Percentiles rank a stretch among this genome's conserved stretches.
phyloP scores from a whole-genome alignment of 2,797 vertebrate species.

The Nyctibius grandis region DNA sequence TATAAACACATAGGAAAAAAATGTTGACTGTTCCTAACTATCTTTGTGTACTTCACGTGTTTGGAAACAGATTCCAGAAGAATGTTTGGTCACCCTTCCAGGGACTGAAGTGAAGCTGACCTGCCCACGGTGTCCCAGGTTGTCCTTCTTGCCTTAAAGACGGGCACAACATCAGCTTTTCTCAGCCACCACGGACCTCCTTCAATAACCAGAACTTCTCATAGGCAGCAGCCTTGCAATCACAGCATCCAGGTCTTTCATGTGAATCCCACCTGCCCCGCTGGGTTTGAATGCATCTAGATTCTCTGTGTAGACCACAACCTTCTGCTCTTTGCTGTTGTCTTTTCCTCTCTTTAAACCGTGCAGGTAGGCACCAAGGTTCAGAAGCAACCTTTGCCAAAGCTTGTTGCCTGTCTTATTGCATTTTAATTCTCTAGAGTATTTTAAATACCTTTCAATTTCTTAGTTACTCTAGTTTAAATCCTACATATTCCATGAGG shows the following conservation, averaged over 20 bases:
- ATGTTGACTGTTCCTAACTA: not conserved
- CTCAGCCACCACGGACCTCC: not conserved
- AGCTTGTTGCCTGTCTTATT: not conserved
- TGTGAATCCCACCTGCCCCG: not conserved
- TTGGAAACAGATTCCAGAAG: not conserved
- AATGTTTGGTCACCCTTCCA: not conserved
- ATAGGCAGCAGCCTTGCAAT: not conserved
- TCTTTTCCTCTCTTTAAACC: not conserved
- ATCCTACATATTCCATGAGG: too few relatives aligned
- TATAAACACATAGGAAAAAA: not conserved
- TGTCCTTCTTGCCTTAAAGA: not conserved
- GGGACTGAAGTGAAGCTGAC: not conserved
- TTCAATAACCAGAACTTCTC: not conserved
- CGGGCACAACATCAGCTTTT: not conserved
- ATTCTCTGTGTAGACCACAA: not conserved
- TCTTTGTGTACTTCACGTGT: not conserved
- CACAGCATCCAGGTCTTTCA: not conserved
- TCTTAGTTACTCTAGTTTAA: not conserved
- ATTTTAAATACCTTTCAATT: not conserved
- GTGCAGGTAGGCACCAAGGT: fast-evolving
- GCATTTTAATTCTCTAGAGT: not conserved
- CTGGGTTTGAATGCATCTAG: not conserved
- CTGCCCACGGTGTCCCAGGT: fast-evolving
- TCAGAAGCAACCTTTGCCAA: not conserved
- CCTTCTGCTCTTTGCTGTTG: not conserved